Percentiles rank a stretch among this genome's conserved stretches.
These are phyloP conservation scores for Oreotrochilus melanogaster DNA, from an alignment of 2,113 vertebrate genomes.

Conservation along the genomic window DNA sequence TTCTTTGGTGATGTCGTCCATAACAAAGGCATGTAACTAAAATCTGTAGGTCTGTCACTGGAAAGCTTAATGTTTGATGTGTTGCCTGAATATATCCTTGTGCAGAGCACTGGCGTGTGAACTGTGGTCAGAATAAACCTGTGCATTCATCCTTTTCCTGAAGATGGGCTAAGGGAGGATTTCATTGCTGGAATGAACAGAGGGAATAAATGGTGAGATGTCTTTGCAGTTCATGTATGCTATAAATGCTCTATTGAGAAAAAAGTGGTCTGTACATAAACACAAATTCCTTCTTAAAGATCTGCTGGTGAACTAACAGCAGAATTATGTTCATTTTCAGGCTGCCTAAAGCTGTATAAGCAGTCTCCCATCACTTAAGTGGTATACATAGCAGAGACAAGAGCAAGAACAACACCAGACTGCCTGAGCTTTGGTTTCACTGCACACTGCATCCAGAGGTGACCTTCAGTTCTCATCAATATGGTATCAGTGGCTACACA, in stretches of 20 bases:
- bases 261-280: neutral
- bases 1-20: neutral
- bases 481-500: neutral
- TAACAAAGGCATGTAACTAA: neutral
- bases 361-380: neutral
- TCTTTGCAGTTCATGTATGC: neutral
- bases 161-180: neutral
- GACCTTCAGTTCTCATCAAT: neutral
- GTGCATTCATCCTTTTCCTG: neutral
- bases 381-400: neutral
- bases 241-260: neutral
- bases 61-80: neutral
- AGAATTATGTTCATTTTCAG: neutral
- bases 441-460: neutral
- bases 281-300: neutral
- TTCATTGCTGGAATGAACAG: neutral
- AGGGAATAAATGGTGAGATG: neutral
- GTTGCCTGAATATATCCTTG: neutral
- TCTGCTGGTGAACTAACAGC: neutral
- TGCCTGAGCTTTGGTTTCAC: neutral
- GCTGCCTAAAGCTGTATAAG: neutral
- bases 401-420: neutral
- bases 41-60: neutral
- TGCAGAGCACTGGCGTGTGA: neutral
- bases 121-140: neutral